Base-by-base conservation (phyloP, 2,113 vertebrate genomes). In the Gasterosteus nipponicus region DNA sequence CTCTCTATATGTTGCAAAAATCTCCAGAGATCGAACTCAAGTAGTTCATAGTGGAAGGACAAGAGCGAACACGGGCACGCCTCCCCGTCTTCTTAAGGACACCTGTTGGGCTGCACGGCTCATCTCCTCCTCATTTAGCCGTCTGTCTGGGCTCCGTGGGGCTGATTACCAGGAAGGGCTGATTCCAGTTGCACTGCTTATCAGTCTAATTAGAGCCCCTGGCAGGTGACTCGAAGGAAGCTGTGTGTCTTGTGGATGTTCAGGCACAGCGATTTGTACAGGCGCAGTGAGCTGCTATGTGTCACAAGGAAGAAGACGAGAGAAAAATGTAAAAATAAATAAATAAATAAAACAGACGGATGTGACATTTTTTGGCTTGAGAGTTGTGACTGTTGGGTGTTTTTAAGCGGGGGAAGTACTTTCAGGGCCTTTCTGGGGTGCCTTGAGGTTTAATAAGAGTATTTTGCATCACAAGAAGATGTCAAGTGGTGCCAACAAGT, bases 201-300 rank as follows among this genome's bases (percentile, higher is more conserved):
- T 93, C 88, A 88, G 88, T 92, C 90, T 93, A 93, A 93, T 93
- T 92, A 91, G 90, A 92, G 88, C 83, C 90, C 81, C 87, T 88
- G 86, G 89, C 90, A 91, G 91, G 89, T 87, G 91, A 91, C 88
- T 85, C 72, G 67, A 82, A 92, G 90, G 85, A 89, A 91, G 88
- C 75, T 49, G 77, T 77, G 82, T 72, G 72, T 81, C 75, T 88
- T 59, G 54, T 64, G 70, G 60, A 86, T 77, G 72, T 89, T 86
- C 82, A 81, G 63, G 70, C 82, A 46, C 61, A 66, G 73, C 38
- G 33, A 80, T 86, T 86, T 84, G 87, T 69, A 64, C 83, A 77
- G 73, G 78, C 73, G 71, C 35, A 42, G 44, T 62, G 29, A 46
- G 83, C 60, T 60, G 79, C 66, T 71, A 62, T 46, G 66, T 73